These are phyloP conservation scores for Hippocampus abdominalis DNA, from an alignment of 2,113 vertebrate genomes.

Conservation along the genomic window DNA sequence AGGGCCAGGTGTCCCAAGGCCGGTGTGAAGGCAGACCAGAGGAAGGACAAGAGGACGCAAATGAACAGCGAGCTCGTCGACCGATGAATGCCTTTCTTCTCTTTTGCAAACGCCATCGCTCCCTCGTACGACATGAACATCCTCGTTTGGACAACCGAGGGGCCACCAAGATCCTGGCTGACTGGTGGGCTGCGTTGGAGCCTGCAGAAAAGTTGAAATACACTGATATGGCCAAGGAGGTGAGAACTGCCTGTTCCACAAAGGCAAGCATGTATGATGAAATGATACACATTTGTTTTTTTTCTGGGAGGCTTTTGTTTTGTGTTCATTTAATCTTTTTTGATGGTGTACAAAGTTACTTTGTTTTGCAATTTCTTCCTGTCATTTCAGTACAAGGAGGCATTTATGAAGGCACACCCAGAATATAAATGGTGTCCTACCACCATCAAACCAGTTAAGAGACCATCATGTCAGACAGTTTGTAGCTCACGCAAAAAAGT, in stretches of 20 bases:
- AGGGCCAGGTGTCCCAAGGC: slow-evolving; percentile 63
- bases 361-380: background rate
- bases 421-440: slow-evolving; percentile 98
- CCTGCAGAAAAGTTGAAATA: slow-evolving; percentile 98
- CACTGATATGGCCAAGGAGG: slow-evolving; percentile 99
- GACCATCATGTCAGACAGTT: slow-evolving; percentile 75
- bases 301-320: too few relatives aligned
- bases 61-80: slow-evolving; percentile 88
- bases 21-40: slow-evolving; percentile 78
- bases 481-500: slow-evolving; percentile 86
- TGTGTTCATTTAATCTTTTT: too few relatives aligned
- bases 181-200: slow-evolving; percentile 98
- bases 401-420: slow-evolving; percentile 98
- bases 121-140: slow-evolving; percentile 92
- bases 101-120: slow-evolving; percentile 97
- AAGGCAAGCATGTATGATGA: background rate
- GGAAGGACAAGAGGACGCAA: slow-evolving; percentile 87
- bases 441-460: slow-evolving; percentile 94
- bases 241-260: slow-evolving; percentile 48
- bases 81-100: slow-evolving; percentile 99
- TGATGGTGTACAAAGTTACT: background rate
- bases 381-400: slow-evolving; percentile 89
- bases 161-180: slow-evolving; percentile 96
- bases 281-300: background rate
- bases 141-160: slow-evolving; percentile 96